These are phyloP conservation scores for Pholis gunnellus DNA, from an alignment of 2,113 vertebrate genomes.

Conservation along the genomic window DNA sequence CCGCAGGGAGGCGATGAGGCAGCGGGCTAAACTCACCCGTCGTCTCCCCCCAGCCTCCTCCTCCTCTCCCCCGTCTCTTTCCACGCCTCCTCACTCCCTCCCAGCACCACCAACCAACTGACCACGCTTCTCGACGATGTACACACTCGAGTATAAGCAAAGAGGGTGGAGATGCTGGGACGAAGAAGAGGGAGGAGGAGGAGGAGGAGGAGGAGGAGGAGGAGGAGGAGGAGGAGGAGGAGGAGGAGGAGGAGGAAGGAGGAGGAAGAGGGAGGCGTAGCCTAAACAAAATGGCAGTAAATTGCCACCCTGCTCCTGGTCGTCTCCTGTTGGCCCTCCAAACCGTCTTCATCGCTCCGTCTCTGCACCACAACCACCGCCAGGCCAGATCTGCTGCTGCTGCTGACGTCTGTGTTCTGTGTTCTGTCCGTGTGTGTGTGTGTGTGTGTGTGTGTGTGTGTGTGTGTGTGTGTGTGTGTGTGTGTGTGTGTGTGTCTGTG, in stretches of 20 bases:
- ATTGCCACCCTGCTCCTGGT: constrained; percentile 46
- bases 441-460: constrained; percentile 17
- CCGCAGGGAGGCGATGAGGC: constrained; percentile 40
- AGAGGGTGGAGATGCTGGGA: constrained; percentile 1
- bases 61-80: neutral
- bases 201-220: constrained; percentile 7
- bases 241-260: neutral
- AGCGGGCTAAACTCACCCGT: constrained; percentile 43
- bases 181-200: constrained; percentile 5
- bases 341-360: constrained; percentile 41
- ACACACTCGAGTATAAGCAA: constrained; percentile 1
- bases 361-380: constrained; percentile 52
- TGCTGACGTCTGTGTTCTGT: constrained; percentile 67
- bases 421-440: neutral
- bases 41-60: neutral
- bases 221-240: constrained; percentile 11
- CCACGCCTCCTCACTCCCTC: neutral
- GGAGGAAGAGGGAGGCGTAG: constrained; percentile 17
- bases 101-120: constrained; percentile 21
- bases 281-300: constrained; percentile 48
- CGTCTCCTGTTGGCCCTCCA: constrained; percentile 39
- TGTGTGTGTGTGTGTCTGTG: constrained; percentile 31
- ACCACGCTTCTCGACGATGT: neutral
- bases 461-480: constrained; percentile 36
- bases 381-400: constrained; percentile 69